Base-by-base conservation (phyloP, 2,888 invertebrate genomes). In the Endotricha flammealis region DNA sequence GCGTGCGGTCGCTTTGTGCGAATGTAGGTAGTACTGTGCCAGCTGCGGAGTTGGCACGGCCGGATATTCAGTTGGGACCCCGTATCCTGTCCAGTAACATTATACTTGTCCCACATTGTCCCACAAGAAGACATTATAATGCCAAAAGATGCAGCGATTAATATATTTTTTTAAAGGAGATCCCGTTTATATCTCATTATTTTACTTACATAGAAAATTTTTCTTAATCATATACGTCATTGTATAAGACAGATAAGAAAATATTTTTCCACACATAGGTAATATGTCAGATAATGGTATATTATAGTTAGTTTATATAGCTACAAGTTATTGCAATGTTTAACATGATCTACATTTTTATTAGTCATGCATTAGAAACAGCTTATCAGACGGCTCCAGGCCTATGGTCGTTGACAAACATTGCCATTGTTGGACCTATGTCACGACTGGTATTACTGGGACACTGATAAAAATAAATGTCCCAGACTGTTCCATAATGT, bases 1-100 rank as follows among this genome's bases (percentile, higher is more conserved):
- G 64, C 64, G 63, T 60, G 65, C 66, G 68, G 58, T 64, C 57
- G 66, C 60, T 67, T 69, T 64, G 70, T 68, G 65, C 67, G 47
- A 64, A 64, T 56, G 56, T 56, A 57, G 16, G 25, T 40, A 37
- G 48, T 49, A 38, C 50, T 46, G 44, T 44, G 44, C 51, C 44
- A 48, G 39, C 43, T 46, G 50, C 47, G 49, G 46, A 49, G 48
- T 48, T 45, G 46, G 38, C 41, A 38, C 38, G 32, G 32, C 47
- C 50, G 48, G 48, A 41, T 51, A 37, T 48, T 41, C 50, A 41
- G 43, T 39, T 42, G 46, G 44, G 36, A 41, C 41, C 46, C 37
- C 41, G 29, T 47, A 42, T 53, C 51, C 49, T 48, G 51, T 53
- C 51, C 49, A 48, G 51, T 47, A 50, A 46, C 27, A 16, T 36